Percentiles rank a stretch among this genome's conserved stretches.
Conservation (phyloP, 2,797 vertebrate species). For the Scolopax bukidnonensis region DNA sequence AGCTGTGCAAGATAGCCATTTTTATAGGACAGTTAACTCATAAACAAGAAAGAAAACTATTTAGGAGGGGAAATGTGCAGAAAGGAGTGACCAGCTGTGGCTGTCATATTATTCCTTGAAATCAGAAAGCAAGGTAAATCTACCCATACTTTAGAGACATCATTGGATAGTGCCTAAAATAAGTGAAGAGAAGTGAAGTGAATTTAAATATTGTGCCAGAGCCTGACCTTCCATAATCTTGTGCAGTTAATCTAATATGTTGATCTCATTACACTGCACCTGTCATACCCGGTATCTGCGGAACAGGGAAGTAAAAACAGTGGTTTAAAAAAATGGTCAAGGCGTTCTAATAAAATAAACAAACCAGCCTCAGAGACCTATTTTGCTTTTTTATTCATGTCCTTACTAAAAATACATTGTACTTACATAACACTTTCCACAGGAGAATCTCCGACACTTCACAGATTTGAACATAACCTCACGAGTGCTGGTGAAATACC, state of each 20-base stretch:
- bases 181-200: background rate
- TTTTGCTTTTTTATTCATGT: background rate
- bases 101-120: slow-evolving; percentile 39
- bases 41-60: background rate
- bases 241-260: background rate
- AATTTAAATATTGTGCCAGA: background rate
- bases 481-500: background rate
- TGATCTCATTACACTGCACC: background rate
- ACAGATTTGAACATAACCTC: background rate
- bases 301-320: background rate
- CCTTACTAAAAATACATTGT: background rate
- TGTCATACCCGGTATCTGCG: background rate
- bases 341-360: background rate
- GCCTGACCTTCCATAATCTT: background rate
- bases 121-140: slow-evolving; percentile 53
- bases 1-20: background rate
- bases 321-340: background rate
- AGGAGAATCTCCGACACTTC: background rate
- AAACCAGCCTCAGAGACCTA: background rate
- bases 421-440: background rate
- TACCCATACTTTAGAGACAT: background rate
- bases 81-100: background rate
- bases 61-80: background rate
- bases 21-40: background rate
- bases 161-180: slow-evolving; percentile 53